Evolutionary conservation across 2,888 invertebrate genomes (phyloP), one percentile per base, ranked within the genome.

Genomic region (Nemotelus pantherinus): DNA sequence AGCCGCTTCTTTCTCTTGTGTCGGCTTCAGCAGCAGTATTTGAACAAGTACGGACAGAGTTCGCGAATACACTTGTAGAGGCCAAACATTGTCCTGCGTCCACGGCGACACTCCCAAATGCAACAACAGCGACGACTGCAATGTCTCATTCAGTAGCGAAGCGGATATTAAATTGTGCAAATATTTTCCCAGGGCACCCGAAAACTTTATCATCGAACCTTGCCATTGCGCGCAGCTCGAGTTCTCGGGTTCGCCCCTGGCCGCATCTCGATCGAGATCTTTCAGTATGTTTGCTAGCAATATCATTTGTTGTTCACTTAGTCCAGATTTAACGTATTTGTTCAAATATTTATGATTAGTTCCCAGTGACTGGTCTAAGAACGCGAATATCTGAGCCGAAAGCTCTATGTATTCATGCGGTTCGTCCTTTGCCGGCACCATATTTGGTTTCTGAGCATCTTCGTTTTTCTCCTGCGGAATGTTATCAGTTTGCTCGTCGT

Each of bases 221-320:
- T 86, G 87, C 87, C 87, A 87, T 80, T 87, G 87, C 3, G 82
- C 80, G 77, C 85, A 83, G n/a, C 81, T 89, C 90, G 92, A 82
- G 58, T 81, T 82, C 77, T 84, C 82, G 6, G 92, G 92, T 83
- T 95, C 96, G 3, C 94, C 93, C 76, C 94, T 89, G 4, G 95
- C 93, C 2, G 95, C 94, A 88, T 98, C 97, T 74, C 94, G 90
- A 87, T 98, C 98, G 76, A 98, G 89, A 86, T 98, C 97, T 83
- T 94, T 92, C 72, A 98, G 93, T 65, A 98, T 93, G 5, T 95
- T 94, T 0, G 97, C 95, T 78, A 98, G 89, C 81, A 95, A 91
- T 7, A 94, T 91, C 90, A 96, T 95, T 86, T 97, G 97, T 68
- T 96, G 94, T 83, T 97, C 96, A 77, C 94, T 90, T 48, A 93